Percentiles rank a stretch among this genome's conserved stretches.
Conservation (phyloP, 2,888 invertebrate genomes). For the Melieria picta region DNA sequence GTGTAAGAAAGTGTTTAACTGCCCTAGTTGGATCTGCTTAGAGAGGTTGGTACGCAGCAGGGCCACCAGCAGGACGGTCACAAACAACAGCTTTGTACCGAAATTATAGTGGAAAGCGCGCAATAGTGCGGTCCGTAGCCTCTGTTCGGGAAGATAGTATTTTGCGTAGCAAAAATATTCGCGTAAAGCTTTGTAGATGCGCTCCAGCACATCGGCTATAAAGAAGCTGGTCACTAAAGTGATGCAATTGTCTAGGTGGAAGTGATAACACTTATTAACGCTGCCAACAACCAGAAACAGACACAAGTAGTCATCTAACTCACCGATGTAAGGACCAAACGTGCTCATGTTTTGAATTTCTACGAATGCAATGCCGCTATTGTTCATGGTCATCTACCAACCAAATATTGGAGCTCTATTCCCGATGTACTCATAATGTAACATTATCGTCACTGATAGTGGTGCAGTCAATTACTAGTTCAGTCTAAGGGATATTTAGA, state of each 20-base stretch:
- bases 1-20: slow-evolving; percentile 29
- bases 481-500: too few relatives aligned
- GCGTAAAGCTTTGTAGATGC: slow-evolving; percentile 34
- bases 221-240: slow-evolving; percentile 38
- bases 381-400: too few relatives aligned
- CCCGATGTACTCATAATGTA: too few relatives aligned
- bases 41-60: slow-evolving; percentile 37
- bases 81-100: slow-evolving; percentile 17
- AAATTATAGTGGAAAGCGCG: slow-evolving; percentile 42
- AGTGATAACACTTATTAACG: too few relatives aligned
- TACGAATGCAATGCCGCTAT: too few relatives aligned
- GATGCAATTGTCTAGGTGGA: slow-evolving; percentile 43
- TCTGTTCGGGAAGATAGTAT: slow-evolving; percentile 48
- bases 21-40: slow-evolving; percentile 35
- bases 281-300: too few relatives aligned
- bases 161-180: slow-evolving; percentile 45
- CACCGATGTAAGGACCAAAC: too few relatives aligned
- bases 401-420: too few relatives aligned
- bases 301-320: too few relatives aligned
- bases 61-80: slow-evolving; percentile 35
- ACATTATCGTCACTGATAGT: too few relatives aligned
- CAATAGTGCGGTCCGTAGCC: slow-evolving; percentile 42
- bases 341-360: too few relatives aligned
- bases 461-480: too few relatives aligned
- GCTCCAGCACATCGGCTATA: slow-evolving; percentile 47